Conservation (phyloP, 92 coral and sea anemone genomes). For the Epizoanthus fatuus region DNA sequence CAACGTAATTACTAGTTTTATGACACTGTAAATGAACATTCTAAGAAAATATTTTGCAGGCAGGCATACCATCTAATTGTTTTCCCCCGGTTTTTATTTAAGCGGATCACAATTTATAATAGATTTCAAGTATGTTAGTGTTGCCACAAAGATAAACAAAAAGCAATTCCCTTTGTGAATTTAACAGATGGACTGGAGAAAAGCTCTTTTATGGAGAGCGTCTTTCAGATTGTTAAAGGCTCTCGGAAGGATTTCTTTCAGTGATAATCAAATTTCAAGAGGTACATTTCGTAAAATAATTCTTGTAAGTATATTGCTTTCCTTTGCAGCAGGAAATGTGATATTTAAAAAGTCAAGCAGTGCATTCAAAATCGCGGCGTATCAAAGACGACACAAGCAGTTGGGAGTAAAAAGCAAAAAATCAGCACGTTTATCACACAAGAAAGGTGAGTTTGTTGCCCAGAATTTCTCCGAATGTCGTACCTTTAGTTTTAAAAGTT, state of each 20-base stretch:
- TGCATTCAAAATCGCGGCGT: background rate
- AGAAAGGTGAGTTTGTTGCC: no score
- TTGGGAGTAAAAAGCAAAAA: no score
- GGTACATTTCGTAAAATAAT: no score
- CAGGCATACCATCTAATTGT: background rate
- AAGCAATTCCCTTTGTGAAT: slow-evolving; percentile 8
- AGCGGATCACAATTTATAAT: background rate
- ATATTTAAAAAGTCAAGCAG: background rate
- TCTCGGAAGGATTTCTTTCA: no score
- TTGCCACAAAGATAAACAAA: slow-evolving; percentile 24
- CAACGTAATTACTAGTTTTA: background rate
- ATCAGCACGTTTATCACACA: no score
- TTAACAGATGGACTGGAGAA: slow-evolving; percentile 3
- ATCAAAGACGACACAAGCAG: no score
- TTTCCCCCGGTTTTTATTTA: background rate
- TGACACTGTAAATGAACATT: background rate
- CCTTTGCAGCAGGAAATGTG: background rate
- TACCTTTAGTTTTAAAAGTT: no score
- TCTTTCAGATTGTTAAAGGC: no score
- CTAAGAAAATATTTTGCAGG: background rate
- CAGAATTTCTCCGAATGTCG: no score
- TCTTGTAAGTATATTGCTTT: background rate
- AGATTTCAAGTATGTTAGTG: background rate
- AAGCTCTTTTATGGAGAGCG: background rate
- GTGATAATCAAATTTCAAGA: background rate